Conservation (phyloP, 2,888 invertebrate species). For the Hydrotaea diabolus region DNA sequence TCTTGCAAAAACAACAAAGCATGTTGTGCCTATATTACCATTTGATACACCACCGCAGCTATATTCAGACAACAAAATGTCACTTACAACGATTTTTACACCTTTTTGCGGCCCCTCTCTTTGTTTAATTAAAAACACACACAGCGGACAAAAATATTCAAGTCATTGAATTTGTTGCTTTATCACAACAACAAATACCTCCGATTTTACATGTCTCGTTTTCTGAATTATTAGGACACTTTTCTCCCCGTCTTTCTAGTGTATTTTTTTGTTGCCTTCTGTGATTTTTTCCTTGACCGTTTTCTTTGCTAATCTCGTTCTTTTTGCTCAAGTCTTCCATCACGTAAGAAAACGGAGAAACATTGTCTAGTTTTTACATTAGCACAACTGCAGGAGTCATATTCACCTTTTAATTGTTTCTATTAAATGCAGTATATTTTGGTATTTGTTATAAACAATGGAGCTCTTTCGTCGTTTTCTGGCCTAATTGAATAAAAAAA, state of each 20-base stretch:
- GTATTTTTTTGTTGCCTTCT: conserved; percentile 50
- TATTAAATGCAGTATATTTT: conserved; percentile 14
- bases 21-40: conserved; percentile 8
- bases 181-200: background rate
- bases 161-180: conserved; percentile 10
- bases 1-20: conserved; percentile 55
- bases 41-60: background rate
- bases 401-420: conserved; percentile 10
- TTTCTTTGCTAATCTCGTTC: conserved; percentile 16
- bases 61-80: background rate
- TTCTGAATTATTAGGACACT: background rate
- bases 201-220: background rate
- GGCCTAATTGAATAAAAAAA: conserved; percentile 4
- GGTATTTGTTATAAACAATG: conserved; percentile 34
- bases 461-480: conserved; percentile 4
- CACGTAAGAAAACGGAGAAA: conserved; percentile 60
- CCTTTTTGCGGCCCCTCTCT: conserved; percentile 1
- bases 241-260: background rate
- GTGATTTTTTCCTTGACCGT: conserved; percentile 19
- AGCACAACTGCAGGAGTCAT: background rate
- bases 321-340: background rate
- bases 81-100: conserved; percentile 5
- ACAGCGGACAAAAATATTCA: background rate
- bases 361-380: conserved; percentile 28
- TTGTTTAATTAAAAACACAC: conserved; percentile 14